Conservation (phyloP, 2,888 invertebrate species). For the Macrophya alboannulata region DNA sequence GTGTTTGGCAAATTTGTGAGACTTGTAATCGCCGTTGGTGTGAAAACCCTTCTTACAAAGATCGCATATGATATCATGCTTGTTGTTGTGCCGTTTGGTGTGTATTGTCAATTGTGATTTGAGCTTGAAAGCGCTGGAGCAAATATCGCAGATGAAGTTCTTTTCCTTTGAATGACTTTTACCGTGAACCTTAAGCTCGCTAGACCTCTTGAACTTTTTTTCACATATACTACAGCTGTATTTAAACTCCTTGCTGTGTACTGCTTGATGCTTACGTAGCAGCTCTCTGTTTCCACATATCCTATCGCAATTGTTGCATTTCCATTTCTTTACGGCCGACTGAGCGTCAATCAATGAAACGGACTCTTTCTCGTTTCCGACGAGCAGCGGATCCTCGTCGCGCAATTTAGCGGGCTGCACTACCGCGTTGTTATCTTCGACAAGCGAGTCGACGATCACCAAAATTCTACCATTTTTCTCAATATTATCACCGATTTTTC, state of each 20-base stretch:
- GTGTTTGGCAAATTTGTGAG: slow-evolving; percentile 49
- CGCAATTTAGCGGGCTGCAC: not conserved
- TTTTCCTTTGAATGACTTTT: slow-evolving; percentile 81
- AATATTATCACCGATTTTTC: not conserved
- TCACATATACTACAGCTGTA: slow-evolving; percentile 82
- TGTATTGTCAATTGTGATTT: slow-evolving; percentile 49
- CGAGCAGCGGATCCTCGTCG: slow-evolving; percentile 22
- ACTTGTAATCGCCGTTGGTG: slow-evolving; percentile 49
- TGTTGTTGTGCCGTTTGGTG: slow-evolving; percentile 41
- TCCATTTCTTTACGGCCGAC: slow-evolving; percentile 71
- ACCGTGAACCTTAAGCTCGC: slow-evolving; percentile 81
- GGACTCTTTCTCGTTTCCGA: not conserved
- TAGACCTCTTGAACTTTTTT: slow-evolving; percentile 81
- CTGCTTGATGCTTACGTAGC: slow-evolving; percentile 82
- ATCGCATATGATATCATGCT: slow-evolving; percentile 42
- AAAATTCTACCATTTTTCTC: slow-evolving; percentile 16
- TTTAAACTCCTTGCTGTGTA: slow-evolving; percentile 81
- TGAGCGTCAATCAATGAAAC: not conserved
- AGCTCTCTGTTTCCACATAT: slow-evolving; percentile 81
- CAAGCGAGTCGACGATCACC: not conserved
- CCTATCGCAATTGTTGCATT: slow-evolving; percentile 81
- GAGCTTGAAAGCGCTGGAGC: slow-evolving; percentile 58
- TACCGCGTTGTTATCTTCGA: not conserved
- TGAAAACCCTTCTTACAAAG: slow-evolving; percentile 54
- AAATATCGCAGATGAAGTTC: slow-evolving; percentile 69